These are phyloP conservation scores for Neoscelio sp. DNA, from an alignment of 2,888 invertebrate species.

Conservation along the genomic window DNA sequence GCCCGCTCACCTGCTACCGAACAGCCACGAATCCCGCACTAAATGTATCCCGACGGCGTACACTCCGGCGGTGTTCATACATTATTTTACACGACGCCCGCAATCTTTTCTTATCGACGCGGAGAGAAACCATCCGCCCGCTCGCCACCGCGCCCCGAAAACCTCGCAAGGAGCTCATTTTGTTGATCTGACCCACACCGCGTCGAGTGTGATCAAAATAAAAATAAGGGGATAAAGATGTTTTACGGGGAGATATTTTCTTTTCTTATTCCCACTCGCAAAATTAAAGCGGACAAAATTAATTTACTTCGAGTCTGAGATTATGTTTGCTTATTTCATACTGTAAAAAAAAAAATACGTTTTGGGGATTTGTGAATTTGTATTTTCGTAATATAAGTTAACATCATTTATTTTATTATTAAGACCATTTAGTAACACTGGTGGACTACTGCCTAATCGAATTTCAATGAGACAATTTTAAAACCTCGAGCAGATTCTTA, in stretches of 20 bases:
- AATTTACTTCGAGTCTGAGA: too few species aligned
- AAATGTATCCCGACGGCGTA: conserved; percentile 27
- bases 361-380: too few species aligned
- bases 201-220: conserved; percentile 6
- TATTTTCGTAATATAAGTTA: too few species aligned
- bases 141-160: not conserved
- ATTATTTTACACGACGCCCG: conserved; percentile 48
- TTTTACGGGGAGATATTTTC: conserved; percentile 10
- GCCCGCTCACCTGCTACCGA: conserved; percentile 21
- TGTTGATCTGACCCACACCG: not conserved
- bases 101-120: conserved; percentile 27
- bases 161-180: not conserved
- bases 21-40: not conserved
- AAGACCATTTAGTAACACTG: too few species aligned
- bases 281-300: too few species aligned
- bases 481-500: too few species aligned
- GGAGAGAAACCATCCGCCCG: not conserved
- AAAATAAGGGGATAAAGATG: conserved; percentile 1
- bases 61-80: conserved; percentile 36
- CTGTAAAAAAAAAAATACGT: too few species aligned
- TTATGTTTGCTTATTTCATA: too few species aligned
- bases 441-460: too few species aligned
- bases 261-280: not conserved
- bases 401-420: too few species aligned
- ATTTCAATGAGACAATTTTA: too few species aligned